These are phyloP conservation scores for Caenorhabditis sp. DNA, from an alignment of 2,888 invertebrate species.

Conservation along the genomic window DNA sequence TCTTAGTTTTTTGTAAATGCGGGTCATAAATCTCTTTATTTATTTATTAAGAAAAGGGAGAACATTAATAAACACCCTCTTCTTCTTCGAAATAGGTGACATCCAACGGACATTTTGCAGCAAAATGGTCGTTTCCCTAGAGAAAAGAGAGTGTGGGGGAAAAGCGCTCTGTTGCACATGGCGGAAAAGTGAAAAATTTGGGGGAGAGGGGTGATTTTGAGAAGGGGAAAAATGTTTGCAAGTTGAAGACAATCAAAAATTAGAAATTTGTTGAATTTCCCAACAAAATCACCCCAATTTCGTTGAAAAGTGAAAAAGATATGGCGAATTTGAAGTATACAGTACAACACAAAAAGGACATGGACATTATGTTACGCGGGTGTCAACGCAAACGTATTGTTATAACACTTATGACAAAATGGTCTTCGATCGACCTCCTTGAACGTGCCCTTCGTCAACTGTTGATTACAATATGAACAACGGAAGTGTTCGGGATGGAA, in stretches of 20 bases:
- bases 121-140: constrained; percentile 66
- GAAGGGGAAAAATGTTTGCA: no score
- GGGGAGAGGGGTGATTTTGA: neutral
- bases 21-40: neutral
- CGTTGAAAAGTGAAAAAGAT: constrained; percentile 10
- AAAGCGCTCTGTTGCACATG: neutral
- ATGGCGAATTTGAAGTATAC: constrained; percentile 1
- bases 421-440: constrained; percentile 99
- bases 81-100: constrained; percentile 70
- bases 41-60: no score
- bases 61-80: constrained; percentile 4
- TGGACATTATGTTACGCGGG: constrained; percentile 40
- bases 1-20: neutral
- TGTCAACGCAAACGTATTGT: constrained; percentile 76
- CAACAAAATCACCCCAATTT: no score
- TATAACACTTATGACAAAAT: constrained; percentile 96
- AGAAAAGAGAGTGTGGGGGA: constrained; percentile 8
- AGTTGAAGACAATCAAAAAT: no score
- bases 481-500: constrained; percentile 99
- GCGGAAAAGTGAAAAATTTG: neutral
- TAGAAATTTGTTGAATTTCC: no score
- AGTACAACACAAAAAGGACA: constrained; percentile 4
- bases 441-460: constrained; percentile 97
- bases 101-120: constrained; percentile 61
- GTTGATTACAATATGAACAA: constrained; percentile 95